phyloP scores from a whole-genome alignment of 2,797 vertebrate genomes.

The Coregonus suidteri region DNA sequence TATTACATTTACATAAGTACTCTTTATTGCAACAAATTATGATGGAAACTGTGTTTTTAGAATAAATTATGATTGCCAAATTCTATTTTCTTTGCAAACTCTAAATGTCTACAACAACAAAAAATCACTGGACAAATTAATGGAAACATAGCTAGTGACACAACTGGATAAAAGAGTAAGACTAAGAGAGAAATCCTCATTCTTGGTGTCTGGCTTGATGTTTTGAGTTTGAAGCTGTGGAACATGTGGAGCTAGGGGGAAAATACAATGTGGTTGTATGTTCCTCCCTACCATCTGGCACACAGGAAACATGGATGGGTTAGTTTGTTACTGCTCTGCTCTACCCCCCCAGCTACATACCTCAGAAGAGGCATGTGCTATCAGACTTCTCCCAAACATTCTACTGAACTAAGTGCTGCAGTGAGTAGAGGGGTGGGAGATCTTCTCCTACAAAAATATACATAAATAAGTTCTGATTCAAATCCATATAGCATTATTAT shows the following conservation, averaged over 20 bases:
- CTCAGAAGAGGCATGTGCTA: constrained; percentile 40
- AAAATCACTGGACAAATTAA: no score
- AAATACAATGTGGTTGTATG: constrained; percentile 17
- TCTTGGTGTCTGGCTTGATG: not conserved
- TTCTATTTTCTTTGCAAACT: no score
- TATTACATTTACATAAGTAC: no score
- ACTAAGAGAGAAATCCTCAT: not conserved
- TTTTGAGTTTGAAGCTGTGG: not conserved
- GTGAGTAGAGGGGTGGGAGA: not conserved
- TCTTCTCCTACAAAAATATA: not conserved
- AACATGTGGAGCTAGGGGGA: not conserved
- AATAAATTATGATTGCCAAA: no score
- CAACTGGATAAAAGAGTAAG: not conserved
- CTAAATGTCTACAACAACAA: no score
- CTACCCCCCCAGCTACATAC: constrained; percentile 26
- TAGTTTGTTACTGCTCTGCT: not conserved
- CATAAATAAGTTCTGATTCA: not conserved
- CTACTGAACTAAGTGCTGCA: not conserved
- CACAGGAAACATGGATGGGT: constrained; percentile 14
- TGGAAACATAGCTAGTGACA: no score
- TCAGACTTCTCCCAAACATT: constrained; percentile 26
- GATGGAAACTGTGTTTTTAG: no score
- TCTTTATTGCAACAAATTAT: no score
- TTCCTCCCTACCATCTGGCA: constrained; percentile 32
- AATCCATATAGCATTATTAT: not conserved